Conservation (phyloP, 2,797 vertebrate species). For the Carduelis carduelis region DNA sequence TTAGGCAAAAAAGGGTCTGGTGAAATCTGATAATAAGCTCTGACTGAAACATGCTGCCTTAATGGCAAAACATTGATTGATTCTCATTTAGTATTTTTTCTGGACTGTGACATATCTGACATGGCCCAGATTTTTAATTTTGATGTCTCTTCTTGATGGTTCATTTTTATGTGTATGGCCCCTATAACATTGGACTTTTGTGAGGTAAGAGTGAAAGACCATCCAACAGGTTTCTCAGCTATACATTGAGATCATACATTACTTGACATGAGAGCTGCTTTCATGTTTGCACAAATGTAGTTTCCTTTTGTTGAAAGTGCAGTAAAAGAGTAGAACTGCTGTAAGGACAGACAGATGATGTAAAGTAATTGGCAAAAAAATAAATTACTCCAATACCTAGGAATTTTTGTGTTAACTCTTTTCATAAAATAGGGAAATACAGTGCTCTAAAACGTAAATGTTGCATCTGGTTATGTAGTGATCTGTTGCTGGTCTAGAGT, state of each 20-base stretch:
- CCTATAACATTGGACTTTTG: background rate
- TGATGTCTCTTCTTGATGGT: background rate
- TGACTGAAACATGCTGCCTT: background rate
- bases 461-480: background rate
- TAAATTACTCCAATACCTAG: background rate
- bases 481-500: background rate
- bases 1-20: background rate
- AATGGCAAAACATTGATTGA: background rate
- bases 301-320: background rate
- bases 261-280: background rate
- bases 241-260: fast-evolving
- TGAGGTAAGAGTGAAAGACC: background rate
- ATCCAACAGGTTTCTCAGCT: background rate
- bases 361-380: background rate
- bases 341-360: background rate
- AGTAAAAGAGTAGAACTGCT: background rate
- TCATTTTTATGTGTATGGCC: background rate
- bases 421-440: background rate
- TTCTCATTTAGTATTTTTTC: background rate
- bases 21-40: background rate
- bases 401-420: background rate
- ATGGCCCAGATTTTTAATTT: background rate
- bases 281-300: background rate
- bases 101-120: background rate
- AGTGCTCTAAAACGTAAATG: background rate